phyloP scores from a whole-genome alignment of 2,888 invertebrate genomes.

The Torymus aiolomorphi region DNA sequence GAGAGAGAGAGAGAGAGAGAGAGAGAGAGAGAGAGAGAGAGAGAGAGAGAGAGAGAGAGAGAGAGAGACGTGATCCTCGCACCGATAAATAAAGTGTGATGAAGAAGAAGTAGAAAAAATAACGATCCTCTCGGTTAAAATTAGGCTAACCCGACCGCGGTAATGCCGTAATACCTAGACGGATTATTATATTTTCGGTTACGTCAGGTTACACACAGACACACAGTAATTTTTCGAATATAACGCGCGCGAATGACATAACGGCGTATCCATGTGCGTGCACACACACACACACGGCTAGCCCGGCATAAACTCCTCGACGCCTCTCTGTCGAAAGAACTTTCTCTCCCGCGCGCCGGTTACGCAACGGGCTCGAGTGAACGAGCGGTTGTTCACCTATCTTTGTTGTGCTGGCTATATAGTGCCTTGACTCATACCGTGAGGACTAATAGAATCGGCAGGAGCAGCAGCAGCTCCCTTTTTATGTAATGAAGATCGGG shows the following conservation, averaged over 20 bases:
- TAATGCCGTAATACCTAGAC: no score
- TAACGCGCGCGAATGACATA: constrained; percentile 43
- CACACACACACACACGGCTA: background rate
- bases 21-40: no score
- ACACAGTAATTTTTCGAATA: constrained; percentile 30
- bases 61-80: no score
- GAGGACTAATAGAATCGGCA: no score
- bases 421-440: constrained; percentile 1
- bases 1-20: no score
- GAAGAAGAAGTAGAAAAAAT: no score
- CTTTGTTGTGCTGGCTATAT: constrained; percentile 13
- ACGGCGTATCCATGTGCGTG: background rate
- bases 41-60: no score
- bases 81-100: no score
- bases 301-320: background rate
- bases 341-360: constrained; percentile 42
- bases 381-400: constrained; percentile 50
- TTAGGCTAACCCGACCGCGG: no score
- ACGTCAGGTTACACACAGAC: constrained; percentile 35
- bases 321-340: constrained; percentile 46
- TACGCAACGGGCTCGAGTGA: constrained; percentile 26
- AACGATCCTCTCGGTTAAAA: no score
- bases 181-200: constrained; percentile 33
- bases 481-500: no score
- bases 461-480: no score